These are phyloP conservation scores for Cairina moschata DNA, from an alignment of 2,113 vertebrate genomes.

Conservation along the genomic window DNA sequence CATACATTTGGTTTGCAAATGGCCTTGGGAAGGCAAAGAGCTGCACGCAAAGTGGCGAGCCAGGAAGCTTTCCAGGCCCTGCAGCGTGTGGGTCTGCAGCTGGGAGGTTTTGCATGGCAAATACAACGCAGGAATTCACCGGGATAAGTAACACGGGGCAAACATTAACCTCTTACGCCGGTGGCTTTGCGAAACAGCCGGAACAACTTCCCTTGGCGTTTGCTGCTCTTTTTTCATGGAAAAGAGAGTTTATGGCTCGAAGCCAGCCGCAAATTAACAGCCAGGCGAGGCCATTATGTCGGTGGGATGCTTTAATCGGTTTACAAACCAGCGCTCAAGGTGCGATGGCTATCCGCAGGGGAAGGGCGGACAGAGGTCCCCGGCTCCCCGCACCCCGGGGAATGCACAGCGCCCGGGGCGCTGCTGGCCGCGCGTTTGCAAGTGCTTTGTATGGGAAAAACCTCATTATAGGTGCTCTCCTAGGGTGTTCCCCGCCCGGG, in stretches of 20 bases:
- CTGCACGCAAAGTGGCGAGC: not conserved
- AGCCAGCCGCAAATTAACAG: constrained; percentile 35
- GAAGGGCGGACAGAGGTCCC: not conserved
- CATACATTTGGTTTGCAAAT: not conserved
- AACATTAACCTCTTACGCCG: not conserved
- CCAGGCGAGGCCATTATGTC: constrained; percentile 25
- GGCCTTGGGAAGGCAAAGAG: not conserved
- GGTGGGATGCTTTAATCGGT: not conserved
- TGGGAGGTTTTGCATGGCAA: not conserved
- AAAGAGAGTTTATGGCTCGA: constrained; percentile 3
- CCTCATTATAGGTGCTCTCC: not conserved
- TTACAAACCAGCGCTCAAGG: not conserved
- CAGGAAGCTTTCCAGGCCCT: not conserved
- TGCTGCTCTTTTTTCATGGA: not conserved
- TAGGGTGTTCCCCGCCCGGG: no score
- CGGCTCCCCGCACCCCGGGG: no score
- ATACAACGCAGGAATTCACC: not conserved
- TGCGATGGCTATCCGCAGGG: not conserved
- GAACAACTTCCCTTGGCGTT: not conserved
- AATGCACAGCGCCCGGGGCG: not conserved
- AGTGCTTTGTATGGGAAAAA: not conserved
- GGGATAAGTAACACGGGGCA: not conserved
- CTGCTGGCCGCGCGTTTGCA: not conserved
- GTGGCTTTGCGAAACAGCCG: not conserved
- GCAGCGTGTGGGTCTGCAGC: not conserved